Evolutionary conservation across 2,113 vertebrate genomes (phyloP).

Genomic region (Rhynchopsitta pachyrhyncha): DNA sequence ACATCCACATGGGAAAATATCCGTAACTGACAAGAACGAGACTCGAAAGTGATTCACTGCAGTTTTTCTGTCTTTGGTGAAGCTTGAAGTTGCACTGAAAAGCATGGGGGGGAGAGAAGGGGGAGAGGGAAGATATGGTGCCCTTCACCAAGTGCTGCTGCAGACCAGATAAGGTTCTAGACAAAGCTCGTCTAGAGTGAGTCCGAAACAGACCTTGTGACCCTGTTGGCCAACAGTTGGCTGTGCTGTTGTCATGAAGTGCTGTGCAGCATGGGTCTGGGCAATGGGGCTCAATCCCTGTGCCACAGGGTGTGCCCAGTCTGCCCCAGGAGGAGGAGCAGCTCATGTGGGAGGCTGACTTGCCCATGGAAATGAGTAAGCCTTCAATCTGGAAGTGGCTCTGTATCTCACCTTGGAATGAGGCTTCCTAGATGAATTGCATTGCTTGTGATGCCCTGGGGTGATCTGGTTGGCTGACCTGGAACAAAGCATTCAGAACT

Average conservation of each 20-base stretch:
- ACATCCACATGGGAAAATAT: background rate
- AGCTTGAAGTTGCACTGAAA: background rate
- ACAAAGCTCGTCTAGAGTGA: rapidly evolving
- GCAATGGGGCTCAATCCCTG: rapidly evolving
- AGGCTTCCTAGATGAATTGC: background rate
- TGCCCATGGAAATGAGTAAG: background rate
- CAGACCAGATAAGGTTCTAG: rapidly evolving
- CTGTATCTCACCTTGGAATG: rapidly evolving
- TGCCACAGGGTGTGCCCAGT: rapidly evolving
- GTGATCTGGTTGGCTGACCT: background rate
- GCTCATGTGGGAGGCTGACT: rapidly evolving
- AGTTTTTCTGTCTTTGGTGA: background rate
- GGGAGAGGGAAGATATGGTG: background rate
- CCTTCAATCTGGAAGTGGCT: background rate
- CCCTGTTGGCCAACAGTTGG: rapidly evolving
- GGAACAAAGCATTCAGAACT: background rate
- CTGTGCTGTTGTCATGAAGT: background rate
- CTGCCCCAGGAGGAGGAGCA: background rate
- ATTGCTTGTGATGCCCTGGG: rapidly evolving
- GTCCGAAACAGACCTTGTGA: too few species aligned
- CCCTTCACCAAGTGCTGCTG: background rate
- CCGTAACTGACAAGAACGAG: rapidly evolving
- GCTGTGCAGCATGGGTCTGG: rapidly evolving
- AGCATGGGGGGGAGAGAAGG: too few species aligned
- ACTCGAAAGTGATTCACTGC: background rate